Base-by-base conservation (phyloP, 2,888 invertebrate genomes). In the Acrobeloides nanus region DNA sequence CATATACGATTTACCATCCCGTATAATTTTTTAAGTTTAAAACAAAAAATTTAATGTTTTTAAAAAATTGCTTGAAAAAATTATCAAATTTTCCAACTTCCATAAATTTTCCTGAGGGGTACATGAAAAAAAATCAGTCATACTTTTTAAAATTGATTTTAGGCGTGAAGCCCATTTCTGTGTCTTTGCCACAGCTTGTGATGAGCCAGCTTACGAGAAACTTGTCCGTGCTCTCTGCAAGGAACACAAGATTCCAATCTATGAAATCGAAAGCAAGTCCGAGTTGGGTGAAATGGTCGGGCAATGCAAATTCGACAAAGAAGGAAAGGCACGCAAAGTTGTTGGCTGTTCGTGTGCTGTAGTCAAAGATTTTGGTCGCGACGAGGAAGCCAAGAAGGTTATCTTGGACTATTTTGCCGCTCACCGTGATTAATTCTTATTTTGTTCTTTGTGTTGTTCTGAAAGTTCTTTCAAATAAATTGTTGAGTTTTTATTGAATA, bases 231-330 rank as follows among this genome's bases (percentile, higher is more conserved):
- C 93, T 32, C 82, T 99, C 48, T 99, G 97, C 81, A 87, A 89
- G 59, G 93, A 95, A 79, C 97, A 97, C 79, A 86, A 87, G 76
- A 97, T 99, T 75, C 89, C 93, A 52, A 81, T 99, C 56, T 85
- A 97, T 62, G 88, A 87, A 81, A 77, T 97, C 40, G 93, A 95
- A 76, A 90, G 92, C 78, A 95, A 93, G 81, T 95, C 95, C 80
- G 92, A 92, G 76, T 82, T 97, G 47, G 97, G 97, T 38, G 97
- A 99, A 81, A 95, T 95, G 93, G 88, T 92, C 38, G 97, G 97
- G 62, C 83, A 97, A 53, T 97, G 97, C 81, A 97, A 97, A 81
- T 89, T 95, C 74, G 97, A 99, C 81, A 90, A 87, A 75, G 90
- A 93, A 68, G 97, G 97, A 74, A 95, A 95, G 76, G 90, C 97